Conservation (phyloP, 2,113 vertebrate species). For the Varanus salvator region DNA sequence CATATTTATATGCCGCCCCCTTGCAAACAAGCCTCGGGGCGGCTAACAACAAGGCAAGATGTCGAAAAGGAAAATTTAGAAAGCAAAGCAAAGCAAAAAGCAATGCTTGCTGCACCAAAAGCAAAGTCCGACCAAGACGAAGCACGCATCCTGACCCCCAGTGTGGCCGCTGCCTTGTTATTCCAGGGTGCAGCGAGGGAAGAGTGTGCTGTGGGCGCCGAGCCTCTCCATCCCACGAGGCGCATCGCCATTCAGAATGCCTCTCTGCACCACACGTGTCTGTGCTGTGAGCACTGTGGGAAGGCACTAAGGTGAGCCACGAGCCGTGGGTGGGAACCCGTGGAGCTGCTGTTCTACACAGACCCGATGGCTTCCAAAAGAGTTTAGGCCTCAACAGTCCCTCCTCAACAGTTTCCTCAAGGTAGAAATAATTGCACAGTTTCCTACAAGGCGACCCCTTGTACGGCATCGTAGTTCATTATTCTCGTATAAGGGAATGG, state of each 20-base stretch:
- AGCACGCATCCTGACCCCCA: neutral
- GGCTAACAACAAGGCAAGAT: no score
- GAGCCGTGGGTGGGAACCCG: accelerated
- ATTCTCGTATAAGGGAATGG: neutral
- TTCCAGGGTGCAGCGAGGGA: constrained; percentile 72
- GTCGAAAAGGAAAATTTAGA: no score
- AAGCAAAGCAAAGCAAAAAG: neutral
- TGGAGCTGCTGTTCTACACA: neutral
- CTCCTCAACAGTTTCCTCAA: neutral
- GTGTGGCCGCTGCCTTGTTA: constrained; percentile 42
- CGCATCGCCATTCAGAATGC: constrained; percentile 75
- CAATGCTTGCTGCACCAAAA: neutral
- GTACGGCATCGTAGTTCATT: no score
- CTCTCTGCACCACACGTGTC: constrained; percentile 82
- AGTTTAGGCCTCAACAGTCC: neutral
- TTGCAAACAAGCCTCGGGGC: no score
- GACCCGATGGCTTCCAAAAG: neutral
- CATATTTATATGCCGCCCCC: no score
- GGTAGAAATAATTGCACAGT: no score
- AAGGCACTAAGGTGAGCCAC: constrained; percentile 86
- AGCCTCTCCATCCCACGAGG: constrained; percentile 83
- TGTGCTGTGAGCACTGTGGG: constrained; percentile 85
- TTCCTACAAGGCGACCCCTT: no score
- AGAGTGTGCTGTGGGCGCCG: constrained; percentile 79
- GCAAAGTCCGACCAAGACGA: neutral